A percentile compares a stretch with the other conserved stretches of the same genome.
Evolutionary conservation across 2,888 invertebrate species (phyloP).

Genomic region (Patella depressa): DNA sequence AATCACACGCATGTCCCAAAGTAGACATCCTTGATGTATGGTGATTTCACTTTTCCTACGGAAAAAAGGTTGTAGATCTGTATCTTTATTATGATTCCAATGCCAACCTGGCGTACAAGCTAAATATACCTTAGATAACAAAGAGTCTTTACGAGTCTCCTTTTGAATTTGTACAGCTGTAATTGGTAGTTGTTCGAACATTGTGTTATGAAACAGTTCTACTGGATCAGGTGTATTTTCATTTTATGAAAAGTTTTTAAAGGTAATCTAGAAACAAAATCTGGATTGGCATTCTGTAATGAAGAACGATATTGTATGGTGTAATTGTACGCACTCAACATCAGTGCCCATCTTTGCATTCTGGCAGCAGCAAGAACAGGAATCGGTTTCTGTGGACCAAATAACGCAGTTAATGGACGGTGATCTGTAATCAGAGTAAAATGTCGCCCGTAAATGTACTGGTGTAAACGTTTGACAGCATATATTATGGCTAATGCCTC

Average conservation of each 20-base stretch:
- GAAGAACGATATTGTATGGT: slow-evolving; percentile 55
- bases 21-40: slow-evolving; percentile 30
- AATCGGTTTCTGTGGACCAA: slow-evolving; percentile 54
- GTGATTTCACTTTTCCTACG: slow-evolving; percentile 23
- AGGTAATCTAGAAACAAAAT: slow-evolving; percentile 57
- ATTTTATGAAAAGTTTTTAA: slow-evolving; percentile 4
- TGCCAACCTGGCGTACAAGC: slow-evolving; percentile 23
- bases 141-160: slow-evolving; percentile 32
- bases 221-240: slow-evolving; percentile 14
- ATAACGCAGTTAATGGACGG: slow-evolving; percentile 67
- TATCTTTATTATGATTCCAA: slow-evolving; percentile 13
- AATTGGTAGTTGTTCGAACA: slow-evolving; percentile 27
- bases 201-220: too few relatives aligned
- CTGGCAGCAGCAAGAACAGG: slow-evolving; percentile 54
- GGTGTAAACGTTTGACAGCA: slow-evolving; percentile 40
- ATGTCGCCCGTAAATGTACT: slow-evolving; percentile 41
- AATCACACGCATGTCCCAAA: slow-evolving; percentile 38
- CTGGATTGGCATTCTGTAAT: slow-evolving; percentile 55
- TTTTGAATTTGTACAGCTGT: slow-evolving; percentile 25
- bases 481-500: slow-evolving; percentile 38
- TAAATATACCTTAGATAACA: slow-evolving; percentile 26
- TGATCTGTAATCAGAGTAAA: slow-evolving; percentile 66
- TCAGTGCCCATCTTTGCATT: slow-evolving; percentile 52
- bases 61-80: slow-evolving; percentile 26
- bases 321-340: slow-evolving; percentile 63